A percentile compares a stretch with the other conserved stretches of the same genome.
Conservation (phyloP, 2,797 vertebrate genomes). For the Eospalax fontanierii region DNA sequence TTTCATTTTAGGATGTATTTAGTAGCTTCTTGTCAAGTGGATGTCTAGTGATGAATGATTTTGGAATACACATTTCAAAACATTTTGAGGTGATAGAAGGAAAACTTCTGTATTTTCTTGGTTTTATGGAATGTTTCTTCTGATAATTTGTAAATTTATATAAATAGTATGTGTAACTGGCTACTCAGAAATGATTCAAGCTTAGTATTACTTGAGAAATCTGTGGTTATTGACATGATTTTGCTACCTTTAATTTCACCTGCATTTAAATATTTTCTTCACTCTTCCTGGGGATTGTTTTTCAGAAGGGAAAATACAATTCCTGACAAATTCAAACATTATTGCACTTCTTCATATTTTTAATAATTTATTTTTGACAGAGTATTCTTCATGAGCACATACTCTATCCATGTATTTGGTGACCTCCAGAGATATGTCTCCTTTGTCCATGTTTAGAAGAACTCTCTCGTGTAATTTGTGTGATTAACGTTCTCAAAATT, state of each 20-base stretch:
- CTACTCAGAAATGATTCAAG: conserved; percentile 39
- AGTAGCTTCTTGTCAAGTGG: conserved; percentile 20
- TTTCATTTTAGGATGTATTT: conserved; percentile 29
- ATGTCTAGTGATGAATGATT: conserved; percentile 40
- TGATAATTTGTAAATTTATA: conserved; percentile 38
- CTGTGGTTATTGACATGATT: conserved; percentile 17
- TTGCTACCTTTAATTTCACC: background rate
- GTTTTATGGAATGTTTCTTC: background rate
- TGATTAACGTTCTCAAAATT: conserved; percentile 27
- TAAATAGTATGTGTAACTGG: background rate
- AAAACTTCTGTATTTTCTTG: background rate
- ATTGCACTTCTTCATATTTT: background rate
- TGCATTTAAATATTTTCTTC: conserved; percentile 42
- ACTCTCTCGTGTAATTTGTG: background rate
- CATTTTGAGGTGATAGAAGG: background rate
- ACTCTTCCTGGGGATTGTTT: background rate
- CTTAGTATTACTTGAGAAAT: conserved; percentile 3
- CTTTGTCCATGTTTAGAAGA: background rate
- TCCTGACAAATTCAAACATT: background rate
- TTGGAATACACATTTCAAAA: conserved; percentile 22
- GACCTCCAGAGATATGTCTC: conserved; percentile 1
- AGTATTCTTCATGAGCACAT: background rate
- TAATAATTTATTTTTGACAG: conserved; percentile 4
- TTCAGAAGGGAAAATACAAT: conserved; percentile 32
- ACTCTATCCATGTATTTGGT: background rate